These are phyloP conservation scores for Belonocnema kinseyi DNA, from an alignment of 1,140 invertebrate species.

Conservation along the genomic window DNA sequence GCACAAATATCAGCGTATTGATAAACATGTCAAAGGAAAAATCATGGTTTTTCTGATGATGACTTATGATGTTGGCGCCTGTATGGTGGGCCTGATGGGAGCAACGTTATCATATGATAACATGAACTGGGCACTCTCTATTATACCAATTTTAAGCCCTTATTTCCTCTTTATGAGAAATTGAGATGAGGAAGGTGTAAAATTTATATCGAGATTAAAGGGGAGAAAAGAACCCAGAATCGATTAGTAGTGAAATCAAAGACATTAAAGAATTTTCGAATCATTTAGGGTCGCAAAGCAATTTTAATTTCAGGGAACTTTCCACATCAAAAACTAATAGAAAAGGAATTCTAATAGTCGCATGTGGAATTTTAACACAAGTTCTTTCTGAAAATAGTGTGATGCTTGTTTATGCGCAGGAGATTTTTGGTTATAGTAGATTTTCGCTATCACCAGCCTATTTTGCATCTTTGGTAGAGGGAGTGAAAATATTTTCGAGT, in stretches of 20 bases:
- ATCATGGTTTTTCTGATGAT: slow-evolving; percentile 74
- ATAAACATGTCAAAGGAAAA: slow-evolving; percentile 75
- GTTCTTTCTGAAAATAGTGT: slow-evolving; percentile 86
- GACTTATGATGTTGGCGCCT: slow-evolving; percentile 76
- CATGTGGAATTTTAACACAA: slow-evolving; percentile 84
- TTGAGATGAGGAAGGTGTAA: slow-evolving; percentile 77
- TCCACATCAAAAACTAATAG: slow-evolving; percentile 79
- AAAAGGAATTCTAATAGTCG: slow-evolving; percentile 81
- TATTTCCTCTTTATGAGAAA: slow-evolving; percentile 82
- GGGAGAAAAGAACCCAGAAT: slow-evolving; percentile 74
- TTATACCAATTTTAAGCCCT: slow-evolving; percentile 80
- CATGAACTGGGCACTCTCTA: slow-evolving; percentile 73
- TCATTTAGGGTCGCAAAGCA: slow-evolving; percentile 75
- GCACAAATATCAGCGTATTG: too few relatives aligned
- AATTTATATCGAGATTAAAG: slow-evolving; percentile 78
- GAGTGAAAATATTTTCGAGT: slow-evolving; percentile 81
- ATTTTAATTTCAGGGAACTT: slow-evolving; percentile 77
- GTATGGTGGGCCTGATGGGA: slow-evolving; percentile 75
- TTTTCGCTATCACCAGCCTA: slow-evolving; percentile 72
- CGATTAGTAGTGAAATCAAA: slow-evolving; percentile 79
- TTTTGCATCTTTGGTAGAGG: slow-evolving; percentile 81
- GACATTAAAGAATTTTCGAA: slow-evolving; percentile 78
- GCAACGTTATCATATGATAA: slow-evolving; percentile 72
- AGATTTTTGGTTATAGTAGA: slow-evolving; percentile 83
- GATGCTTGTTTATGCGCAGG: slow-evolving; percentile 84